Percentiles rank a stretch among this genome's conserved stretches.
phyloP scores from a whole-genome alignment of 2,113 vertebrate genomes.

The Oncorhynchus clarkii region DNA sequence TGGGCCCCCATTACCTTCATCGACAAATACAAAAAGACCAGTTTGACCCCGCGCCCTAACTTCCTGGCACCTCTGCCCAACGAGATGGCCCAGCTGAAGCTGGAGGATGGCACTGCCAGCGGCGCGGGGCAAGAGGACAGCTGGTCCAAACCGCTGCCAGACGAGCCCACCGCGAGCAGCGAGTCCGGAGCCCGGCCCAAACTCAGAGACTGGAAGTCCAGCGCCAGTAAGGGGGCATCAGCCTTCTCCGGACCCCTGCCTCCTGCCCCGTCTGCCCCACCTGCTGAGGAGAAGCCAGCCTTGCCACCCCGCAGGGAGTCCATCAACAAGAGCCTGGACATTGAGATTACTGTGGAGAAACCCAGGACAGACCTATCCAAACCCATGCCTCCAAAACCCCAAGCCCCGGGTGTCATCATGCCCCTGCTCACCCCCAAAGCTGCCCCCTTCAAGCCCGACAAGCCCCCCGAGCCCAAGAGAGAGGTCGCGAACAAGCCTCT shows the following conservation, averaged over 20 bases:
- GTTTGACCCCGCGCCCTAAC: conserved; percentile 86
- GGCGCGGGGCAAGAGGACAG: conserved; percentile 64
- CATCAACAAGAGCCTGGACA: conserved; percentile 89
- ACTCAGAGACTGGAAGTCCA: conserved; percentile 86
- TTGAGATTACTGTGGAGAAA: conserved; percentile 76
- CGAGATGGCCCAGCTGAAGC: conserved; percentile 84
- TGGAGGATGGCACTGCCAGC: conserved; percentile 64
- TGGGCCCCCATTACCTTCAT: conserved; percentile 97
- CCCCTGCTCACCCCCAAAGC: conserved; percentile 81
- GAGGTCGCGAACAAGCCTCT: conserved; percentile 92
- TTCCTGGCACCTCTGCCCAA: conserved; percentile 89
- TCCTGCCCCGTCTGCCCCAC: conserved; percentile 70
- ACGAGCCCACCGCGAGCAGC: conserved; percentile 75
- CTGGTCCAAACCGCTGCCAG: conserved; percentile 87
- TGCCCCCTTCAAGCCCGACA: conserved; percentile 73
- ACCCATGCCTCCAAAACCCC: conserved; percentile 84
- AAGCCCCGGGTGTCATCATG: conserved; percentile 79
- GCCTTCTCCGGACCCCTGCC: conserved; percentile 60
- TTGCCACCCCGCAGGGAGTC: conserved; percentile 91
- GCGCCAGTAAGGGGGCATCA: conserved; percentile 60
- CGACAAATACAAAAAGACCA: conserved; percentile 98
- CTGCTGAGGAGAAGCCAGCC: conserved; percentile 91
- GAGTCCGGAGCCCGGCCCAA: conserved; percentile 77
- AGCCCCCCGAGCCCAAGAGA: conserved; percentile 79
- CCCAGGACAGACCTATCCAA: conserved; percentile 75